Base-by-base conservation (phyloP, 2,113 vertebrate genomes). In the Proterorhinus semilunaris region DNA sequence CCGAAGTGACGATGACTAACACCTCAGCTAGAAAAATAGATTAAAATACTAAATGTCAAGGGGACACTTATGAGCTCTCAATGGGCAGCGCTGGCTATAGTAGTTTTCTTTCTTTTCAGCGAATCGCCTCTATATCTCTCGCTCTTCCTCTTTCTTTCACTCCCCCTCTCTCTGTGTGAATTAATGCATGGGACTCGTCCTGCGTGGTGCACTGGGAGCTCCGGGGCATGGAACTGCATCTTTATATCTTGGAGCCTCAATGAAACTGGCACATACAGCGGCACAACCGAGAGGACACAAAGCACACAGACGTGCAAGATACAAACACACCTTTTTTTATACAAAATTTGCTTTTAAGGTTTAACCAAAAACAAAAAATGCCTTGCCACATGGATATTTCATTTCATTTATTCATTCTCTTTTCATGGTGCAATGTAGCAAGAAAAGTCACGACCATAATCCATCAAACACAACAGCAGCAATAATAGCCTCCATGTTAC, bases 41-140 rank as follows among this genome's bases (percentile, higher is more conserved):
- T 76, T 64, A 75, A 68, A 87, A 81, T 67, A 75, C 53, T 79
- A 87, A 82, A 79, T 79, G 83, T 83, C 82, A 82, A 75, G 69
- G 72, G 77, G 80, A 54, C 49, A 47, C 62, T 72, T 80, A 74
- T 78, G 76, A 62, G 65, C 69, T 45, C 68, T 48, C 10, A 36
- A 36, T 36, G 27, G 27, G 27, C 27, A 36, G 27, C 27, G 27
- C 27, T 36, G 27, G 27, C 27, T 36, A 36, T 36, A 5, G 27
- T 36, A 8, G 13, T 47, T 17, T 2, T 11, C 47, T 66, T 65
- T 66, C 55, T 68, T 75, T 65, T 61, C 45, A 8, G 42, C 71
- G 54, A 13, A 61, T 9, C 2, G 55, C 7, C 8, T 46, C 47
- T 51, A 55, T 75, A 83, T 83, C 78, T 68, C 65, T 81, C 75